Evolutionary conservation across 2,888 invertebrate genomes (phyloP), one percentile per base, ranked within the genome.

Genomic region (Julus scandinavius): DNA sequence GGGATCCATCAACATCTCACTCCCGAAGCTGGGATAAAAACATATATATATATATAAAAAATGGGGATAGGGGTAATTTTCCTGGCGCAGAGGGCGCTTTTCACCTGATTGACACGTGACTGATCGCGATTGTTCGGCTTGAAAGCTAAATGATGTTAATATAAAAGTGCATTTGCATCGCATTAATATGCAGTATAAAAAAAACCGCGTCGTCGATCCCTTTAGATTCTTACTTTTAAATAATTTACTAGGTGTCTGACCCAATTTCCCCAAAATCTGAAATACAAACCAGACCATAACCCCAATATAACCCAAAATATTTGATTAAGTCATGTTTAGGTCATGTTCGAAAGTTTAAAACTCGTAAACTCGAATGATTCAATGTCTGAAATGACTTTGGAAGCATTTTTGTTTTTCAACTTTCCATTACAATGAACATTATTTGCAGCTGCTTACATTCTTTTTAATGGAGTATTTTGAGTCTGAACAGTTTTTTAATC

Each of bases 61-160:
- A 72, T 29, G 72, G 58, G 20, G 72, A 80, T 80, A 20, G 80
- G 80, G 80, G 15, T 80, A 72, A 72, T 72, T 20, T 72, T 9
- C 20, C n/a, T 9, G 1, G 3, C 5, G 38, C 11, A 38, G 80
- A 29, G 80, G 80, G 38, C 38, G 38, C 80, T 80, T 80, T 80
- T 80, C 38, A 80, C 80, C 80, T 80, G 80, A 80, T 80, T 80
- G 80, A 80, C 80, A 80, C 80, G 80, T 80, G 80, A 80, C 80
- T 80, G 80, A 80, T 38, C 5, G 80, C 80, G 38, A 80, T 80
- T 80, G 80, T 80, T 80, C 38, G 54, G 17, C 54, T 54, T 54
- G 54, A 54, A 54, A 54, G 54, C 54, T 54, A 54, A 54, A 6
- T 54, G 54, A 54, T 54, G 54, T 54, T 54, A 54, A 54, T 54